phyloP scores from a whole-genome alignment of 2,113 vertebrate species.

The Myiagra hebetior region DNA sequence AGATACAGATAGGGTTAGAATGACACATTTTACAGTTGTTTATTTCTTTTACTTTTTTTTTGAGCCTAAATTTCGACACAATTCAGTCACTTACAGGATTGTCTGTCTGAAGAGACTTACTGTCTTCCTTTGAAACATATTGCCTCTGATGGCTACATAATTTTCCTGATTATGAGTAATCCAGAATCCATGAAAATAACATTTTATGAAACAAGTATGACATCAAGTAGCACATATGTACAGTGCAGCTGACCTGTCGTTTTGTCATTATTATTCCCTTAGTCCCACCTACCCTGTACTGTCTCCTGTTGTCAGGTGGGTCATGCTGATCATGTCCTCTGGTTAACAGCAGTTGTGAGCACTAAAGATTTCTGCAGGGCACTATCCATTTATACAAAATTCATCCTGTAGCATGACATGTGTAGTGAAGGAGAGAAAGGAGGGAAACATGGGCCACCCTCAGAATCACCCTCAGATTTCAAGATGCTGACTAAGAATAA shows the following conservation, averaged over 20 bases:
- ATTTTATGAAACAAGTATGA: background rate
- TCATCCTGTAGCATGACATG: background rate
- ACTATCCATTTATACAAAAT: background rate
- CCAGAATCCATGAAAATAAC: background rate
- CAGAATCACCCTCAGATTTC: background rate
- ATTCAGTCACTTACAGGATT: background rate
- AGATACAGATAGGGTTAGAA: background rate
- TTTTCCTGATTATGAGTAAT: background rate
- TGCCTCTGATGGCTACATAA: background rate
- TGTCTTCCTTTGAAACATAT: background rate
- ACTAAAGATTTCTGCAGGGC: background rate
- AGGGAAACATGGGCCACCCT: background rate
- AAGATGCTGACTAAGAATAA: background rate
- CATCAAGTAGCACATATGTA: background rate
- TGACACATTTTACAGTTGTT: background rate
- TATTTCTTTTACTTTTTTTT: background rate
- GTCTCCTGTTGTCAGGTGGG: background rate
- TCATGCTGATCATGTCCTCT: fast-evolving
- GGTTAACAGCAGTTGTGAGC: background rate
- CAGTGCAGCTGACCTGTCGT: background rate
- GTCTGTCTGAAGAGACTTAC: background rate
- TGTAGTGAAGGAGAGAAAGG: background rate
- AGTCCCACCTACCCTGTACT: background rate
- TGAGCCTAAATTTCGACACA: background rate
- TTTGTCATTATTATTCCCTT: background rate